Percentiles rank a stretch among this genome's conserved stretches.
Evolutionary conservation across 2,113 vertebrate genomes (phyloP).

Genomic region (Rhinichthys klamathensis): DNA sequence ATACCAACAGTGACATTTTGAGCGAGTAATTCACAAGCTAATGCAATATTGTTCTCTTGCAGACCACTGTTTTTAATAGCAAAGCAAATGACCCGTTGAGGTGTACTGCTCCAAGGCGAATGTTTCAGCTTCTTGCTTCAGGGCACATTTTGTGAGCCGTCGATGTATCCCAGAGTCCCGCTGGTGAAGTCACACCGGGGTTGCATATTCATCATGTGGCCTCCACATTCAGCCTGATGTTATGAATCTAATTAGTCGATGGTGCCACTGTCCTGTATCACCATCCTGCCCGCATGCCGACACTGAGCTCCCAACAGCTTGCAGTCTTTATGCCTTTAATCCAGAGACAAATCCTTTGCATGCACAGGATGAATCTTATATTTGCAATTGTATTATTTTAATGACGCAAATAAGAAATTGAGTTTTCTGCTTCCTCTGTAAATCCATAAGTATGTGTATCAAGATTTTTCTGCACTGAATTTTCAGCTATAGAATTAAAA

Average conservation of each 20-base stretch:
- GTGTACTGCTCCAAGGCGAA: constrained; percentile 17
- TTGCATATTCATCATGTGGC: constrained; percentile 80
- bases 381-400: neutral
- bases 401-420: neutral
- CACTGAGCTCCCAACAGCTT: constrained; percentile 23
- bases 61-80: neutral
- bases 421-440: neutral
- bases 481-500: neutral
- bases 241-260: constrained; percentile 81
- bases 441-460: neutral
- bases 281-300: neutral
- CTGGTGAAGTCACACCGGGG: constrained; percentile 74
- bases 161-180: constrained; percentile 70
- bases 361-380: constrained; percentile 10
- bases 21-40: neutral
- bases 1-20: neutral
- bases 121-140: constrained; percentile 21
- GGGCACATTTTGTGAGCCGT: constrained; percentile 67
- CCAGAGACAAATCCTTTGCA: constrained; percentile 21
- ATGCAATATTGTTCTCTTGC: neutral
- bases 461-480: no score
- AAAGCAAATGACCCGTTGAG: constrained; percentile 28
- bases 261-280: constrained; percentile 35
- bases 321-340: constrained; percentile 33
- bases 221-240: constrained; percentile 80